Percentiles rank a stretch among this genome's conserved stretches.
phyloP scores from a whole-genome alignment of 2,797 vertebrate genomes.

The Ataeniobius toweri region DNA sequence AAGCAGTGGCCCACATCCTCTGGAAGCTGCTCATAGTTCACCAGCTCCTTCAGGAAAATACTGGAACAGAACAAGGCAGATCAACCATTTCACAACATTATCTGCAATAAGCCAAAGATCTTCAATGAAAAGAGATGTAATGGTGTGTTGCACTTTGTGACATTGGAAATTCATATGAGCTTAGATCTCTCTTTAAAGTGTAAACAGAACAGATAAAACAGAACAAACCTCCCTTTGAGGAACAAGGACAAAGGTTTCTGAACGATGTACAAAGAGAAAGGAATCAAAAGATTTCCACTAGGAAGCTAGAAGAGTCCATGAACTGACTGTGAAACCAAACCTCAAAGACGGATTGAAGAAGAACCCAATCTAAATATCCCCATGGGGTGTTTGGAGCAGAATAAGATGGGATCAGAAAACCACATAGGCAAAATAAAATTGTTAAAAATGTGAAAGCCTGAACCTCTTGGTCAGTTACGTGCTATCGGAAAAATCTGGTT shows the following conservation, averaged over 20 bases:
- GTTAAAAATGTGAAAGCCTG: background rate
- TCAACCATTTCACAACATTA: background rate
- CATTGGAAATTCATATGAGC: background rate
- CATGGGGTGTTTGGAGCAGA: background rate
- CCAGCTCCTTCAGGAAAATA: conserved; percentile 97
- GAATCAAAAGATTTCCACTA: conserved; percentile 2
- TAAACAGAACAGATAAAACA: background rate
- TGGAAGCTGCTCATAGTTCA: conserved; percentile 97
- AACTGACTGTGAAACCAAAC: conserved; percentile 3
- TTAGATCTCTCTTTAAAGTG: background rate
- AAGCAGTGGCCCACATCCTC: conserved; percentile 99
- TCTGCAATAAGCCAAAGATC: background rate
- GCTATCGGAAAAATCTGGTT: background rate
- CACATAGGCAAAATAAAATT: background rate
- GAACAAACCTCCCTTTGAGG: background rate
- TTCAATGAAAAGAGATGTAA: background rate
- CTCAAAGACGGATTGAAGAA: background rate
- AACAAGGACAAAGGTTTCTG: background rate
- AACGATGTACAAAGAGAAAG: conserved; percentile 4
- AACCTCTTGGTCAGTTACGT: background rate
- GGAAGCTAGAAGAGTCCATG: background rate
- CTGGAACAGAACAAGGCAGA: conserved; percentile 73
- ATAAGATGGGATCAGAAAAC: background rate
- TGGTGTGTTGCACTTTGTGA: background rate
- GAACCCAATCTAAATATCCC: background rate